phyloP scores from a whole-genome alignment of 2,888 invertebrate genomes.

The Caenorhabditis auriculariae region DNA sequence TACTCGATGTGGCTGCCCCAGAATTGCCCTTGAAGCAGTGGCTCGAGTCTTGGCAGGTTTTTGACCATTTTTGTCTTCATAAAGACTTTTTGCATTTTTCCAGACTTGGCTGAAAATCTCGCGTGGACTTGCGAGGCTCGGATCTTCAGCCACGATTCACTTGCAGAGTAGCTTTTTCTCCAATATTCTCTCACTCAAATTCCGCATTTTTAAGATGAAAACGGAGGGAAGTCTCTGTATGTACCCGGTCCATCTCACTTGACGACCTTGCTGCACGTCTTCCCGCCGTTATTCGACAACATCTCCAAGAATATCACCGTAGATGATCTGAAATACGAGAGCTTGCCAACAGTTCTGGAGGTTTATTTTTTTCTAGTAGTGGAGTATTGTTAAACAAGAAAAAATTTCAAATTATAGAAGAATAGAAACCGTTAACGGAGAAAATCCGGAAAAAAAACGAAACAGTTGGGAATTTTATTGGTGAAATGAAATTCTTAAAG shows the following conservation, averaged over 20 bases:
- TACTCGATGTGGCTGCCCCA: slow-evolving; percentile 23
- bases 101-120: slow-evolving; percentile 37
- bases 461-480: background rate
- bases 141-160: slow-evolving; percentile 19
- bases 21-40: slow-evolving; percentile 53
- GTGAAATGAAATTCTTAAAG: background rate
- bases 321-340: slow-evolving; percentile 36
- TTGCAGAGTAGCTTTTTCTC: too few relatives aligned
- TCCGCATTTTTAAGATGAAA: too few relatives aligned
- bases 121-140: slow-evolving; percentile 30
- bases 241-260: slow-evolving; percentile 90
- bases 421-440: too few relatives aligned
- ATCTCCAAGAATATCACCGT: slow-evolving; percentile 32
- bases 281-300: slow-evolving; percentile 80
- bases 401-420: background rate
- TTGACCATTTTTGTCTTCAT: background rate
- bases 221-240: slow-evolving; percentile 67
- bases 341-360: slow-evolving; percentile 37
- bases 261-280: slow-evolving; percentile 90
- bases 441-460: background rate
- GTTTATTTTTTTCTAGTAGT: slow-evolving; percentile 9
- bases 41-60: slow-evolving; percentile 56
- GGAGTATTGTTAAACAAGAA: slow-evolving; percentile 15
- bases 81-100: background rate
- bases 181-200: too few relatives aligned